phyloP scores from a whole-genome alignment of 2,797 vertebrate species.

The Bufotes viridis region DNA sequence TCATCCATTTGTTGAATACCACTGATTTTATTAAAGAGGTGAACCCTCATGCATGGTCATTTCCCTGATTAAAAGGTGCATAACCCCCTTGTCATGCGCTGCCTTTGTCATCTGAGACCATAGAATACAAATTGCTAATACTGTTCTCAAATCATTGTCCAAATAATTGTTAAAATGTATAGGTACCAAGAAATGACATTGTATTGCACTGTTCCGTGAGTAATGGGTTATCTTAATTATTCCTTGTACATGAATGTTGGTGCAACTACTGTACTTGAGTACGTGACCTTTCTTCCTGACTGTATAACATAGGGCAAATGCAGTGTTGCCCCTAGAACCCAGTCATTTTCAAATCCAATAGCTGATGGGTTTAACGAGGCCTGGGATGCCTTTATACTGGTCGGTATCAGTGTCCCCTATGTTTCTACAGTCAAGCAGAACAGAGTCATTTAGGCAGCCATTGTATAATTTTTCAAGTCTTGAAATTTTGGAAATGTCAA shows the following conservation, averaged over 20 bases:
- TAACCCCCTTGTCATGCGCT: background rate
- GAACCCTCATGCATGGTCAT: background rate
- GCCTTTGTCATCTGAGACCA: background rate
- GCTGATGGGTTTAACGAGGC: too few species aligned
- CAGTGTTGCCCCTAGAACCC: background rate
- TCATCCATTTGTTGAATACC: background rate
- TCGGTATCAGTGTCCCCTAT: background rate
- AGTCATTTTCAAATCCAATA: background rate
- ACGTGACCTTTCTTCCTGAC: background rate
- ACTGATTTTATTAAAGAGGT: background rate
- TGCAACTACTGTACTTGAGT: background rate
- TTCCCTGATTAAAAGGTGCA: too few species aligned
- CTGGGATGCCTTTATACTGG: background rate
- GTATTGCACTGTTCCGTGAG: slow-evolving; percentile 3
- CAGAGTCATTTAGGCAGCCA: background rate
- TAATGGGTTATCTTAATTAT: background rate
- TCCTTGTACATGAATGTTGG: background rate
- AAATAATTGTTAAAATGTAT: background rate
- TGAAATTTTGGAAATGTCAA: background rate
- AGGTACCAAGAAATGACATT: background rate
- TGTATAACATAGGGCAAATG: background rate
- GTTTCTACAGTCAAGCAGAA: too few species aligned
- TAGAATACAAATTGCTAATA: background rate
- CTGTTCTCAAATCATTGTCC: background rate
- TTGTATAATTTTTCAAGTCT: background rate